These are phyloP conservation scores for Oryzias celebensis DNA, from an alignment of 2,113 vertebrate species.

Conservation along the genomic window DNA sequence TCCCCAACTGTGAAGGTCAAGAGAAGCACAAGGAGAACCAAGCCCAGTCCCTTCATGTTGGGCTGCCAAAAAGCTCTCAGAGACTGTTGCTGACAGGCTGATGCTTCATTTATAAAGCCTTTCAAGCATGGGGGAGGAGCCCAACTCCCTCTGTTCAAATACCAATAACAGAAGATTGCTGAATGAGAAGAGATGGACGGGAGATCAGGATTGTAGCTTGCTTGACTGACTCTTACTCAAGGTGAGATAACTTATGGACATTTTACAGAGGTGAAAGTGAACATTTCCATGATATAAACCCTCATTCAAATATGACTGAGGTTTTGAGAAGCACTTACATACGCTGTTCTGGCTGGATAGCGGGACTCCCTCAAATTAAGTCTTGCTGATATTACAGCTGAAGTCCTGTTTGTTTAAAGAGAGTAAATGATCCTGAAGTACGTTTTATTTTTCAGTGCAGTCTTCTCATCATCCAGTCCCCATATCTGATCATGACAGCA, in stretches of 20 bases:
- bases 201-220: slow-evolving; percentile 36
- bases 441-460: slow-evolving; percentile 33
- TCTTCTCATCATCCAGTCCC: slow-evolving; percentile 33
- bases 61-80: slow-evolving; percentile 50
- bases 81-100: slow-evolving; percentile 51
- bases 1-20: slow-evolving; percentile 68
- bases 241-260: background rate
- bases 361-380: slow-evolving; percentile 21
- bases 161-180: slow-evolving; percentile 55
- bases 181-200: slow-evolving; percentile 49
- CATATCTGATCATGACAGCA: slow-evolving; percentile 47
- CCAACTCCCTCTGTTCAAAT: slow-evolving; percentile 51
- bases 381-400: slow-evolving; percentile 4
- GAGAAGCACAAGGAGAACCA: slow-evolving; percentile 71
- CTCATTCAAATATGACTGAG: background rate
- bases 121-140: slow-evolving; percentile 68
- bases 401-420: slow-evolving; percentile 23
- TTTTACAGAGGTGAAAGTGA: background rate
- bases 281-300: background rate
- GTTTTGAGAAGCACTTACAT: slow-evolving; percentile 33
- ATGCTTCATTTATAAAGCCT: slow-evolving; percentile 74
- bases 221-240: slow-evolving; percentile 25
- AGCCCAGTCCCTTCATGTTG: slow-evolving; percentile 72
- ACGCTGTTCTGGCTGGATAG: slow-evolving; percentile 13
- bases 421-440: slow-evolving; percentile 12